A percentile compares a stretch with the other conserved stretches of the same genome.
These are phyloP conservation scores for Orthonevra nobilis DNA, from an alignment of 2,888 invertebrate genomes.

Conservation along the genomic window DNA sequence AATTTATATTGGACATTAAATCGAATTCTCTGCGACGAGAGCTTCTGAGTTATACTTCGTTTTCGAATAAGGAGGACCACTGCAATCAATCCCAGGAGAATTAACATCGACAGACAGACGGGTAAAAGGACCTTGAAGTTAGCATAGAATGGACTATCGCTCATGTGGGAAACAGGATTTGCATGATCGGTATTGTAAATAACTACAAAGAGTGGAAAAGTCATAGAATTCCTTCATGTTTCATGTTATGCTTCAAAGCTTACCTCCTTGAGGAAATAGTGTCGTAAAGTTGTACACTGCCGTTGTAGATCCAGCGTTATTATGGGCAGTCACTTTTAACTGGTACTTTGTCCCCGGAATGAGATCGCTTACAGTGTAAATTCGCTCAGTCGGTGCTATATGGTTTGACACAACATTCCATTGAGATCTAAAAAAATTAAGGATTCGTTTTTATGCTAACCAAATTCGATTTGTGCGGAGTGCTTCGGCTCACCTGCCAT, in stretches of 20 bases:
- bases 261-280: constrained; percentile 87
- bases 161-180: constrained; percentile 85
- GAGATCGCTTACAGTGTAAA: constrained; percentile 89
- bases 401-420: constrained; percentile 92
- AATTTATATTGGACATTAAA: neutral
- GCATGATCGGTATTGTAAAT: constrained; percentile 84
- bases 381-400: constrained; percentile 89
- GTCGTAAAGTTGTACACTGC: constrained; percentile 93
- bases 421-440: constrained; percentile 79
- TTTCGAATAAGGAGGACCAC: constrained; percentile 86
- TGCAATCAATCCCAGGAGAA: constrained; percentile 84
- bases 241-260: constrained; percentile 76
- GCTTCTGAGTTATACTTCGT: constrained; percentile 87
- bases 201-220: constrained; percentile 74
- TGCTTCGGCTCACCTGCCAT: constrained; percentile 77
- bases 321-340: constrained; percentile 89
- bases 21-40: neutral
- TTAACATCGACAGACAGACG: constrained; percentile 85
- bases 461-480: too few relatives aligned
- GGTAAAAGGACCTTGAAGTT: constrained; percentile 84
- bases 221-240: too few relatives aligned
- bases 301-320: constrained; percentile 91
- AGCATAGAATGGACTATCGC: constrained; percentile 84
- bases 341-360: constrained; percentile 88
- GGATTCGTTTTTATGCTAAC: too few relatives aligned